phyloP scores from a whole-genome alignment of 2,113 vertebrate genomes.

The Morone saxatilis region DNA sequence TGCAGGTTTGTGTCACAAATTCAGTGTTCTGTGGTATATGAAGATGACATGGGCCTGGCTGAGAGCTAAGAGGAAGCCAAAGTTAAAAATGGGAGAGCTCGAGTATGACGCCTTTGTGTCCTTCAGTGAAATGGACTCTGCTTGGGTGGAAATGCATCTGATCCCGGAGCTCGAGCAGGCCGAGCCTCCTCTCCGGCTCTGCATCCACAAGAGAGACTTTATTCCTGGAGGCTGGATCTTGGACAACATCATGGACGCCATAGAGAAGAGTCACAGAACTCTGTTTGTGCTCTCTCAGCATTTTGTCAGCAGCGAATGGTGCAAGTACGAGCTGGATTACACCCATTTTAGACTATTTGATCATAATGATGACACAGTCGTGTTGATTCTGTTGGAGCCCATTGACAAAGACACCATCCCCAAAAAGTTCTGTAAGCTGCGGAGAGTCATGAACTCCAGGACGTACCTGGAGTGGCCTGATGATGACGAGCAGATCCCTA shows the following conservation, averaged over 20 bases:
- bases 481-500: slow-evolving; percentile 66
- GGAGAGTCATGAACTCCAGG: slow-evolving; percentile 89
- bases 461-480: slow-evolving; percentile 91
- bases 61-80: slow-evolving; percentile 87
- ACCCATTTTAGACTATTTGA: slow-evolving; percentile 91
- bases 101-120: slow-evolving; percentile 90
- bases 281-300: slow-evolving; percentile 89
- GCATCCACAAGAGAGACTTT: slow-evolving; percentile 91
- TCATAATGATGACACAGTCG: slow-evolving; percentile 84
- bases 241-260: slow-evolving; percentile 90
- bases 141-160: slow-evolving; percentile 89
- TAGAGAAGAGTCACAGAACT: slow-evolving; percentile 89
- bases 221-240: slow-evolving; percentile 88
- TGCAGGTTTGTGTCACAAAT: slow-evolving; percentile 77
- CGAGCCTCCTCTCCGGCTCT: slow-evolving; percentile 81
- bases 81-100: slow-evolving; percentile 51
- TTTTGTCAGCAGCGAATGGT: slow-evolving; percentile 92
- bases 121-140: slow-evolving; percentile 88
- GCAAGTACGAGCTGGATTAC: slow-evolving; percentile 92
- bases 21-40: slow-evolving; percentile 87
- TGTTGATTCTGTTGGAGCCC: slow-evolving; percentile 89
- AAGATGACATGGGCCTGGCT: slow-evolving; percentile 91
- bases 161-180: slow-evolving; percentile 86
- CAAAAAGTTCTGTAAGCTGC: slow-evolving; percentile 88
- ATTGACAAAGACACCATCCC: slow-evolving; percentile 86